phyloP scores from a whole-genome alignment of 2,113 vertebrate genomes.

The Edolisoma coerulescens region DNA sequence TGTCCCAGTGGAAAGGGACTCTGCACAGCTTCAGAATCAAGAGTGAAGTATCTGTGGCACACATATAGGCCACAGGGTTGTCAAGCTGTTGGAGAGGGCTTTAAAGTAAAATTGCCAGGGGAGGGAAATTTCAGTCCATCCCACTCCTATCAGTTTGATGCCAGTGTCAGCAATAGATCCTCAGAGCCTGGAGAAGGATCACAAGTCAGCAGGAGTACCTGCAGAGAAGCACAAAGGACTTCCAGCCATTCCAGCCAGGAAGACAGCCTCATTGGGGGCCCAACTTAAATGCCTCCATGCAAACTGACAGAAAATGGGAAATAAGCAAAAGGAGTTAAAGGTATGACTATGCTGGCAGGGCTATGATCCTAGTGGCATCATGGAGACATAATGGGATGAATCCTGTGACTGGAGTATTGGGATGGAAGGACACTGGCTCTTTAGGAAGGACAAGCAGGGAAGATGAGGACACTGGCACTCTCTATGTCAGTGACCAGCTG shows the following conservation, averaged over 20 bases:
- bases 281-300: neutral
- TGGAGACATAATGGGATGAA: neutral
- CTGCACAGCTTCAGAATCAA: neutral
- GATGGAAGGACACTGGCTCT: fast-evolving
- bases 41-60: neutral
- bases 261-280: neutral
- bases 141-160: neutral
- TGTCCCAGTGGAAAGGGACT: neutral
- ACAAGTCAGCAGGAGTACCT: neutral
- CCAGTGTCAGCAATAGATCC: neutral
- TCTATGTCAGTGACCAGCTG: fast-evolving
- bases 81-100: neutral
- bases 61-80: too few relatives aligned
- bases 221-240: neutral
- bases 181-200: neutral
- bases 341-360: neutral
- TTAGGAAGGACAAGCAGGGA: neutral
- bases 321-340: neutral
- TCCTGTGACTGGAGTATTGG: neutral
- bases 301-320: neutral
- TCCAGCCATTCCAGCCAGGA: neutral
- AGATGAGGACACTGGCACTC: fast-evolving
- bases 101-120: neutral
- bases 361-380: neutral
- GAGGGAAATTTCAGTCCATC: neutral